Evolutionary conservation across 2,888 invertebrate species (phyloP).

Genomic region (Artemia sinica): DNA sequence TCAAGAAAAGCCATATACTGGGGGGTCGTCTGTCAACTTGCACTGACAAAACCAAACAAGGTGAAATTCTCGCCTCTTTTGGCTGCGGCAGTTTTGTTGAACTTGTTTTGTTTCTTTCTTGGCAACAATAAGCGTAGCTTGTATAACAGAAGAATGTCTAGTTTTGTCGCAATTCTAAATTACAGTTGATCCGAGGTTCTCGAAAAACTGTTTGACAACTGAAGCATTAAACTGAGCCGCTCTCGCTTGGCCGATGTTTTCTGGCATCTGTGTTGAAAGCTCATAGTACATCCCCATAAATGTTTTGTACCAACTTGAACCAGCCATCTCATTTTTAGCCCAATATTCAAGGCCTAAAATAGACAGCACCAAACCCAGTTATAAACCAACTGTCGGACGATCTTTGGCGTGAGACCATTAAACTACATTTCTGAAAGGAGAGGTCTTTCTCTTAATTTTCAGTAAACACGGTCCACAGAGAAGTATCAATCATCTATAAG

Average conservation of each 20-base stretch:
- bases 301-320: slow-evolving; percentile 9
- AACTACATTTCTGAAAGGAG: slow-evolving; percentile 17
- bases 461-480: not conserved
- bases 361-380: not conserved
- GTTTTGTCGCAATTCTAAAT: not conserved
- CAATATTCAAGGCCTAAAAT: too few relatives aligned
- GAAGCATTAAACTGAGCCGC: slow-evolving; percentile 8
- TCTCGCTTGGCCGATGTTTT: slow-evolving; percentile 18
- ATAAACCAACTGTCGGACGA: slow-evolving; percentile 11
- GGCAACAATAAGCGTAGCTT: not conserved
- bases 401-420: slow-evolving; percentile 12
- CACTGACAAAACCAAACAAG: not conserved
- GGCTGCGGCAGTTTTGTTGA: not conserved
- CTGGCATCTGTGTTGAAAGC: slow-evolving; percentile 16
- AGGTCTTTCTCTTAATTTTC: too few relatives aligned
- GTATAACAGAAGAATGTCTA: not conserved
- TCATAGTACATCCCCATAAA: slow-evolving; percentile 14
- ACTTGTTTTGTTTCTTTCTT: not conserved
- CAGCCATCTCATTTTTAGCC: slow-evolving; percentile 14
- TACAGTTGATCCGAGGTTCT: slow-evolving; percentile 1
- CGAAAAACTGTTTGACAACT: slow-evolving; percentile 16
- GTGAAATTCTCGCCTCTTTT: not conserved
- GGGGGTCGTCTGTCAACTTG: slow-evolving; percentile 21
- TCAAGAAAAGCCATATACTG: not conserved
- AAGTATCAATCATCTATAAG: not conserved